phyloP scores from a whole-genome alignment of 2,888 invertebrate species.

The Ichneumoninae sp. region DNA sequence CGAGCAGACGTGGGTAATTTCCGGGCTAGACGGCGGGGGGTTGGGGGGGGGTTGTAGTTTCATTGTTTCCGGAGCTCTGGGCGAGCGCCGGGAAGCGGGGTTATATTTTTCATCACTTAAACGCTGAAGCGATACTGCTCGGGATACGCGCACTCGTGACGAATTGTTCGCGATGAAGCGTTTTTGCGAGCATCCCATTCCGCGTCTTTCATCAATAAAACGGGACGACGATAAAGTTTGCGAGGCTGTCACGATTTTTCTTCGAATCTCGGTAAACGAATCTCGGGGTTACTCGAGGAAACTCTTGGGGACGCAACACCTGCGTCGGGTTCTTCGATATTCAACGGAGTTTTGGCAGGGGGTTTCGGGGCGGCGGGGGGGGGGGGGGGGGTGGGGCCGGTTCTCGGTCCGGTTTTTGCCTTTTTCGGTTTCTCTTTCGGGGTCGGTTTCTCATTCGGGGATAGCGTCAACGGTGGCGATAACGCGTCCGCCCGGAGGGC shows the following conservation, averaged over 20 bases:
- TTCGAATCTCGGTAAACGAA: not conserved
- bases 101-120: constrained; percentile 1
- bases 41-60: not conserved
- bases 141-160: not conserved
- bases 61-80: not conserved
- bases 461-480: constrained; percentile 61
- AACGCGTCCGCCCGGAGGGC: constrained; percentile 51
- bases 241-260: constrained; percentile 10
- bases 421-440: constrained; percentile 27
- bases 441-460: constrained; percentile 34
- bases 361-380: not conserved
- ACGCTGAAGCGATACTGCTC: not conserved
- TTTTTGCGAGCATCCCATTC: not conserved
- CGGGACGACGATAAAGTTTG: constrained; percentile 7
- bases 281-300: not conserved
- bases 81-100: not conserved
- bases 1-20: constrained; percentile 28
- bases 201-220: not conserved
- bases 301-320: not conserved
- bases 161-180: not conserved
- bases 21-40: not conserved
- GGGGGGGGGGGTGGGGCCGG: constrained; percentile 9
- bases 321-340: constrained; percentile 31
- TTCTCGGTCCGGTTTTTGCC: no score
- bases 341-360: constrained; percentile 6